A percentile compares a stretch with the other conserved stretches of the same genome.
phyloP scores from a whole-genome alignment of 37 sponge, comb jelly and placozoan species.

The Oopsacas minuta region DNA sequence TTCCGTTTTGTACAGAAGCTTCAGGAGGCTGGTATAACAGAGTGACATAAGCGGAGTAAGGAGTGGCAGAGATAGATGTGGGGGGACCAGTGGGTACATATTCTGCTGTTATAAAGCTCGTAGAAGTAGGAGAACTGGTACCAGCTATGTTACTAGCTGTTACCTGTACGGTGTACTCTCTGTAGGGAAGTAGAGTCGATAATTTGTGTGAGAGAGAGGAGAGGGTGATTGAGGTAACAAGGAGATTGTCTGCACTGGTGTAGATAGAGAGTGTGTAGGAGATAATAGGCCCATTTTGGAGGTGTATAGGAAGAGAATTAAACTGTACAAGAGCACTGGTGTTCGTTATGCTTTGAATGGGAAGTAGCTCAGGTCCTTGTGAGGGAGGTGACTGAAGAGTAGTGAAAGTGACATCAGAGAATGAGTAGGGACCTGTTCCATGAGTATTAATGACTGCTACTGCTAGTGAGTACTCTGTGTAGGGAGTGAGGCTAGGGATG shows the following conservation, averaged over 20 bases:
- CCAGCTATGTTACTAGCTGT: background rate
- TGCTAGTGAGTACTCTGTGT: background rate
- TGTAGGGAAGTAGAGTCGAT: background rate
- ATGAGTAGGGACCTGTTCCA: background rate
- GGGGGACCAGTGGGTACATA: background rate
- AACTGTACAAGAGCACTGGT: background rate
- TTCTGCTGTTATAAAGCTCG: background rate
- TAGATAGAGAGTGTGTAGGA: background rate
- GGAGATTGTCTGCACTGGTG: background rate
- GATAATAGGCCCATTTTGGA: background rate
- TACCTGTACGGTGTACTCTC: background rate
- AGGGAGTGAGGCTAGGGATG: background rate
- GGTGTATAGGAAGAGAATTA: background rate
- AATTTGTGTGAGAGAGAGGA: background rate
- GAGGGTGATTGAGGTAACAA: background rate
- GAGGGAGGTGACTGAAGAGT: background rate
- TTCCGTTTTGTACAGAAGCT: background rate
- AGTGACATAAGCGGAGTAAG: background rate
- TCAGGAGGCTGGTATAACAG: background rate
- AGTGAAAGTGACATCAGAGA: background rate
- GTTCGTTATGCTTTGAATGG: background rate
- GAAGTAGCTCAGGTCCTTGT: background rate
- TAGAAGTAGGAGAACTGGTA: background rate
- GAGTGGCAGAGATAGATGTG: background rate
- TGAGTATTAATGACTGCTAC: background rate